Percentiles rank a stretch among this genome's conserved stretches.
Conservation (phyloP, 2,888 invertebrate genomes). For the Archaeoteleia sp. region DNA sequence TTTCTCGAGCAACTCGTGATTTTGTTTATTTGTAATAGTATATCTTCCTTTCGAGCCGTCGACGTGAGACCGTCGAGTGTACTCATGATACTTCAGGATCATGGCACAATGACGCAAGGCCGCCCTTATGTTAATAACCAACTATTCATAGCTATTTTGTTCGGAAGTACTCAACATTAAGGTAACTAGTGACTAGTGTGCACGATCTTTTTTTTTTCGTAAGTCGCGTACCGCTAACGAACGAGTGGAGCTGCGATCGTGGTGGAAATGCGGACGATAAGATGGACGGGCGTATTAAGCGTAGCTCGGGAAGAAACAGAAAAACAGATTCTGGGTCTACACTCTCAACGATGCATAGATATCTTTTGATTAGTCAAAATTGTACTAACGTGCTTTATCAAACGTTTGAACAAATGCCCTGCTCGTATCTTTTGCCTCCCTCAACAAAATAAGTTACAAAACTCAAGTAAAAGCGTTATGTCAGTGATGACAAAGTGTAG, state of each 20-base stretch:
- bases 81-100: slow-evolving; percentile 20
- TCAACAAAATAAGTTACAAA: too few species aligned
- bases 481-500: slow-evolving; percentile 16
- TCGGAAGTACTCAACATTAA: slow-evolving; percentile 55
- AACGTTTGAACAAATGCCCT: too few species aligned
- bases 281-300: slow-evolving; percentile 55
- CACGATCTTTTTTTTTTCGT: slow-evolving; percentile 42
- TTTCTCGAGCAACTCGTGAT: slow-evolving; percentile 9
- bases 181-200: slow-evolving; percentile 53
- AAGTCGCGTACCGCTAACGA: slow-evolving; percentile 56
- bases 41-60: slow-evolving; percentile 21
- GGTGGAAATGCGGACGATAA: slow-evolving; percentile 55
- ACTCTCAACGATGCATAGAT: too few species aligned
- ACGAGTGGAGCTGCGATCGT: slow-evolving; percentile 55
- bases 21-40: slow-evolving; percentile 6
- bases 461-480: too few species aligned
- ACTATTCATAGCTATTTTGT: slow-evolving; percentile 49
- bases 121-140: slow-evolving; percentile 42
- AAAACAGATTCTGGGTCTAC: slow-evolving; percentile 49
- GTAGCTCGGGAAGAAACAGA: slow-evolving; percentile 55
- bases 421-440: too few species aligned
- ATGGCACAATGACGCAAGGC: slow-evolving; percentile 37
- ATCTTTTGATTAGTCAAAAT: too few species aligned
- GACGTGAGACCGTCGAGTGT: slow-evolving; percentile 22
- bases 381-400: too few species aligned